Evolutionary conservation across 2,888 invertebrate species (phyloP).

Genomic region (Hypercompe scribonia): DNA sequence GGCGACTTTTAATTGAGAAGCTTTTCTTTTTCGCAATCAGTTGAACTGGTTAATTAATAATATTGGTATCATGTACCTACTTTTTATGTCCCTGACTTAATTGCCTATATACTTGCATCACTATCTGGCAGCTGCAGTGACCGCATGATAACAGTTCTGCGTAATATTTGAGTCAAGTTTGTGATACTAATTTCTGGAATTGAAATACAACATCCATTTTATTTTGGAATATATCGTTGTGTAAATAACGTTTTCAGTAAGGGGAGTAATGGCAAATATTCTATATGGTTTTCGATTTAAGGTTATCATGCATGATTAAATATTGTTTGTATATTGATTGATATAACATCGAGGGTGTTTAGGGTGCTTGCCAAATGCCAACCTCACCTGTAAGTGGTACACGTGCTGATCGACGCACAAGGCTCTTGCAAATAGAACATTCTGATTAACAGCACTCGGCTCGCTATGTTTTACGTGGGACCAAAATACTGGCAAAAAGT

Average conservation of each 20-base stretch:
- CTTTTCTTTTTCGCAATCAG: not conserved
- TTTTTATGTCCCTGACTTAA: not conserved
- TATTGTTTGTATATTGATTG: no score
- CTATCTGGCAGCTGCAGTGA: slow-evolving; percentile 33
- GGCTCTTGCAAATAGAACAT: no score
- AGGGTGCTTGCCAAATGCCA: no score
- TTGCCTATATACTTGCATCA: not conserved
- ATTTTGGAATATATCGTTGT: not conserved
- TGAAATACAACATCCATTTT: not conserved
- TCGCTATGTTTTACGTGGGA: no score
- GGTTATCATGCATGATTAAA: no score
- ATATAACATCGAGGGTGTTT: no score
- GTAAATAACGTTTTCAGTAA: not conserved
- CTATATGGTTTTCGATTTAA: not conserved
- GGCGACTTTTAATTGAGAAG: not conserved
- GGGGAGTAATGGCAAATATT: not conserved
- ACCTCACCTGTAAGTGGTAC: no score
- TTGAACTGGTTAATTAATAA: not conserved
- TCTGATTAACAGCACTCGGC: no score
- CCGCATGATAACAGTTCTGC: slow-evolving; percentile 38
- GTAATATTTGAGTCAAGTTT: slow-evolving; percentile 50
- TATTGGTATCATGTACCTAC: not conserved
- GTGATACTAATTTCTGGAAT: slow-evolving; percentile 28
- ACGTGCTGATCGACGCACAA: no score
- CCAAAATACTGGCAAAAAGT: no score